phyloP scores from a whole-genome alignment of 2,797 vertebrate species.

The Ficedula albicollis region DNA sequence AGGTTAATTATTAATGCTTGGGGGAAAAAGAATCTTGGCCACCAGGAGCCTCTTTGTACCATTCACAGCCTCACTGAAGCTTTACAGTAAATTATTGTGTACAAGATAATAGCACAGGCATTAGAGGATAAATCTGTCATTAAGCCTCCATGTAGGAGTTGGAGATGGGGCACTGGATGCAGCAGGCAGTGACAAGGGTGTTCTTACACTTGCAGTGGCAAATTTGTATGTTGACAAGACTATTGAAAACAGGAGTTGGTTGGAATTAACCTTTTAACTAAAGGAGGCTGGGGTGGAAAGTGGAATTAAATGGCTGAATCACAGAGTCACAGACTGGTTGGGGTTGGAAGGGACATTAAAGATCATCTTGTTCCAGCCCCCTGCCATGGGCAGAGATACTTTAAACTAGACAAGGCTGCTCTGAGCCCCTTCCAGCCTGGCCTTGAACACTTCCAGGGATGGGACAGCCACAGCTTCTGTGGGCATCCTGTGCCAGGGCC shows the following conservation, averaged over 20 bases:
- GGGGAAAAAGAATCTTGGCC: not conserved
- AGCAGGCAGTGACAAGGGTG: not conserved
- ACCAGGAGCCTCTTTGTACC: conserved; percentile 21
- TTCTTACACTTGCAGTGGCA: not conserved
- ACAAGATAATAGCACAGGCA: not conserved
- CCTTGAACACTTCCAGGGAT: not conserved
- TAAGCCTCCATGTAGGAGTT: not conserved
- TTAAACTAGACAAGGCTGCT: not conserved
- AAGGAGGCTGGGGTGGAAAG: not conserved
- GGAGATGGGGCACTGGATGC: not conserved
- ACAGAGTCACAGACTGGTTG: not conserved
- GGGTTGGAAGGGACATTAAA: not conserved
- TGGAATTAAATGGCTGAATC: not conserved
- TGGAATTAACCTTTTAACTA: not conserved
- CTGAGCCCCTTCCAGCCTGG: not conserved
- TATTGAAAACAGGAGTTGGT: not conserved
- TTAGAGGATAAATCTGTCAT: conserved; percentile 2
- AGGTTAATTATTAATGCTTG: not conserved
- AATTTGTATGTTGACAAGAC: not conserved
- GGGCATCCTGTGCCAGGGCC: not conserved
- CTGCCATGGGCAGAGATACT: not conserved
- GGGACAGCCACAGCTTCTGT: not conserved
- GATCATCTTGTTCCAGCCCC: not conserved
- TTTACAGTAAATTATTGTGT: conserved; percentile 27
- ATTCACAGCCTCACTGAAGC: not conserved